A percentile compares a stretch with the other conserved stretches of the same genome.
phyloP scores from a whole-genome alignment of 92 coral and sea anemone species.

The Desmophyllum pertusum region DNA sequence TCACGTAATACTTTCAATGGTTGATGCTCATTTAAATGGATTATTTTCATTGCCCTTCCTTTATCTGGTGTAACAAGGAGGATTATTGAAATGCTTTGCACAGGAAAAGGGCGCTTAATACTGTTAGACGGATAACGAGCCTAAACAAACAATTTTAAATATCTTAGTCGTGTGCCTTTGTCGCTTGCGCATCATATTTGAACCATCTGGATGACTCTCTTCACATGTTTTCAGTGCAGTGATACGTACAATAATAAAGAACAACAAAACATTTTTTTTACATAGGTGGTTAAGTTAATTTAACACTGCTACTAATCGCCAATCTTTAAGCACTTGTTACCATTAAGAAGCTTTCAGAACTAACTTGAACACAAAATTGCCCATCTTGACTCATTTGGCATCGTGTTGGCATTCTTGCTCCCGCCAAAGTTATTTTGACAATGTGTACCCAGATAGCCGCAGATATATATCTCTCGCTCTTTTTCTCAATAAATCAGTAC shows the following conservation, averaged over 20 bases:
- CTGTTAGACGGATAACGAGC: background rate
- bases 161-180: background rate
- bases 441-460: background rate
- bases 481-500: background rate
- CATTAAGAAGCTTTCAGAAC: constrained; percentile 2
- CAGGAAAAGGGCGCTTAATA: constrained; percentile 33
- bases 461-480: background rate
- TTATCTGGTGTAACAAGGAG: constrained; percentile 10
- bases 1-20: too few relatives aligned
- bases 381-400: background rate
- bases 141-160: constrained; percentile 5
- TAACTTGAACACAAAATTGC: background rate
- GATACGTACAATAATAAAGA: background rate
- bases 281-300: constrained; percentile 17
- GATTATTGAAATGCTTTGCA: constrained; percentile 30
- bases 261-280: constrained; percentile 20
- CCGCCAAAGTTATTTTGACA: background rate
- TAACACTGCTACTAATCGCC: background rate
- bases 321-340: constrained; percentile 9
- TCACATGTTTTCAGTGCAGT: background rate
- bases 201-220: background rate
- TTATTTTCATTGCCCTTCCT: background rate
- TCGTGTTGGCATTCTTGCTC: background rate
- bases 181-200: background rate
- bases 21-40: background rate